Evolutionary conservation across 1,140 invertebrate genomes (phyloP), one percentile per base, ranked within the genome.

Genomic region (Zaprionus ghesquierei): DNA sequence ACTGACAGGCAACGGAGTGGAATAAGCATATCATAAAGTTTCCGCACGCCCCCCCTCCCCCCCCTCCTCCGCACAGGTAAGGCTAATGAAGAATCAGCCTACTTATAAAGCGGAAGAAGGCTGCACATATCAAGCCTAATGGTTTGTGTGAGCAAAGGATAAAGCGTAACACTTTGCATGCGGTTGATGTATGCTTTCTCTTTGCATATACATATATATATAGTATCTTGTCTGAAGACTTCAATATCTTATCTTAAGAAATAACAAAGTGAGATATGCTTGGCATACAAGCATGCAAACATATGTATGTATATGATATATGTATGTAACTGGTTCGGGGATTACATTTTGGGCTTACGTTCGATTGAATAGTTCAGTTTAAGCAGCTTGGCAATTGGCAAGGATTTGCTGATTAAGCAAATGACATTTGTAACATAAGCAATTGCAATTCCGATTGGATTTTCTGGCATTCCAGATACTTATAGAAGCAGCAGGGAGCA

Each of bases 21-120:
- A 81, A 77, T 77, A 81, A 81, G 78, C 69, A 74, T 77, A 81
- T 77, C 74, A 69, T 77, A 81, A 81, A 81, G 60, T 77, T 63
- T 29, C 33, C 62, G 60, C 56, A 51, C 22, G 2, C 13, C 8
- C n/a, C n/a, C 35, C 1, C n/a, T 41, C 2, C 6, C 6, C 35
- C 35, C 3, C n/a, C 1, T 0, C n/a, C n/a, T n/a, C n/a, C n/a
- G n/a, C n/a, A n/a, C 35, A 41, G 35, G 23, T 54, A 44, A 64
- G 59, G 59, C 69, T 73, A 77, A 81, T 81, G 63, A 81, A 77
- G 59, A 73, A 77, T 60, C 51, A 50, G 33, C 29, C 49, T 59
- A 59, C 35, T 49, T 46, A 46, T 22, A 18, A 22, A 46, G 41
- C 41, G 18, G 15, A 38, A 61, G 18, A 55, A 51, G 74, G 2